phyloP scores from a whole-genome alignment of 1,140 invertebrate genomes.

The Zaprionus taronus region DNA sequence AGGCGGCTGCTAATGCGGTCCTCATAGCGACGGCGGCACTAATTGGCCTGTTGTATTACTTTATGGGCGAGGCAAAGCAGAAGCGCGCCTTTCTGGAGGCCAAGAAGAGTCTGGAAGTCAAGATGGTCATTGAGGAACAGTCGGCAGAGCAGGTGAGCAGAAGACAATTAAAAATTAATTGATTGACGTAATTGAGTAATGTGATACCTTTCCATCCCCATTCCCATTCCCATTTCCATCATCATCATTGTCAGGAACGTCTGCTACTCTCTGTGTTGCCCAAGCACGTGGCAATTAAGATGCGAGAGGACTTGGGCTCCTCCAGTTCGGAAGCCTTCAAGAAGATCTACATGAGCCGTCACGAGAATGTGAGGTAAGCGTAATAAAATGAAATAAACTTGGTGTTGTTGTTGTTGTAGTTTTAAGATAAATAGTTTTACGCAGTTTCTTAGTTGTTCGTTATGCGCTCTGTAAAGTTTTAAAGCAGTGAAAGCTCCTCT shows the following conservation, averaged over 20 bases:
- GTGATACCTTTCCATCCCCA: slow-evolving; percentile 36
- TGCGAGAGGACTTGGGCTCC: slow-evolving; percentile 95
- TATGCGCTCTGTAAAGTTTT: neutral
- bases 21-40: slow-evolving; percentile 89
- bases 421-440: neutral
- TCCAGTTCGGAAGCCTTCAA: slow-evolving; percentile 96
- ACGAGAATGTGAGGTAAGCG: slow-evolving; percentile 96
- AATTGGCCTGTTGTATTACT: slow-evolving; percentile 92
- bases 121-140: slow-evolving; percentile 96
- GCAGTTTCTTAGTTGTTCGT: neutral
- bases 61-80: slow-evolving; percentile 94
- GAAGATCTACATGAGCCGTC: slow-evolving; percentile 98
- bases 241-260: slow-evolving; percentile 88
- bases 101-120: slow-evolving; percentile 95
- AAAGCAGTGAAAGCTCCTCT: neutral
- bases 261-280: slow-evolving; percentile 96
- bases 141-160: slow-evolving; percentile 93
- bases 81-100: slow-evolving; percentile 95
- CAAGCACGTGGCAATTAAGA: slow-evolving; percentile 97
- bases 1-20: slow-evolving; percentile 87
- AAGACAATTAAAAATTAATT: neutral
- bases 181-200: neutral
- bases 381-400: slow-evolving; percentile 1
- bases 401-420: too few species aligned
- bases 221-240: neutral